Conservation (phyloP, 2,888 invertebrate species). For the Protonemura montana region DNA sequence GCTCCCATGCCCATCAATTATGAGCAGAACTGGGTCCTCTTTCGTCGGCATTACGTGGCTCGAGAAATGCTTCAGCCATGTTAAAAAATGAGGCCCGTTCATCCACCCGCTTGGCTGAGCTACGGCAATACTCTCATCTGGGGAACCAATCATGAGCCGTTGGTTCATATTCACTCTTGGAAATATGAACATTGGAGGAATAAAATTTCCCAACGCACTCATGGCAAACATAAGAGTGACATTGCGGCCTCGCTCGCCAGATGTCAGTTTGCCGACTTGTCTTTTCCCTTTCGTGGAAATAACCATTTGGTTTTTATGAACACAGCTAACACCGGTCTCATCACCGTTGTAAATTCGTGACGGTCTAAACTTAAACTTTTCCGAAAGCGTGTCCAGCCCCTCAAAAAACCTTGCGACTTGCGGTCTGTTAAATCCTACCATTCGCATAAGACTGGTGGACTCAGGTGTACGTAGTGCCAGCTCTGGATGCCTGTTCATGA, state of each 20-base stretch:
- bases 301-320: constrained; percentile 48
- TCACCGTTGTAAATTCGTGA: constrained; percentile 49
- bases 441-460: constrained; percentile 45
- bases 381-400: constrained; percentile 38
- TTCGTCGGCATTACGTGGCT: constrained; percentile 46
- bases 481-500: constrained; percentile 45
- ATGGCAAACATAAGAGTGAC: constrained; percentile 51
- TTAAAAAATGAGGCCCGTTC: constrained; percentile 42
- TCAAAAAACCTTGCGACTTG: constrained; percentile 49
- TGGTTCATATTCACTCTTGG: constrained; percentile 48
- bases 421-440: constrained; percentile 27
- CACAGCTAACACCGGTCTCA: constrained; percentile 49
- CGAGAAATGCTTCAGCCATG: constrained; percentile 45
- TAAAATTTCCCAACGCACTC: constrained; percentile 50
- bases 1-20: constrained; percentile 52
- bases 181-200: constrained; percentile 51
- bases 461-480: constrained; percentile 27
- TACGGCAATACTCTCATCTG: constrained; percentile 42
- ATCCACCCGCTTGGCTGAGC: constrained; percentile 46
- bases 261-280: constrained; percentile 51
- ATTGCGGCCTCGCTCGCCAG: constrained; percentile 50
- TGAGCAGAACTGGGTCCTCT: constrained; percentile 50
- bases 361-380: constrained; percentile 45
- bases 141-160: constrained; percentile 49
- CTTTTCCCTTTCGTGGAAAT: constrained; percentile 48